Evolutionary conservation across 2,797 vertebrate genomes (phyloP).

Genomic region (Gambusia yucatana): DNA sequence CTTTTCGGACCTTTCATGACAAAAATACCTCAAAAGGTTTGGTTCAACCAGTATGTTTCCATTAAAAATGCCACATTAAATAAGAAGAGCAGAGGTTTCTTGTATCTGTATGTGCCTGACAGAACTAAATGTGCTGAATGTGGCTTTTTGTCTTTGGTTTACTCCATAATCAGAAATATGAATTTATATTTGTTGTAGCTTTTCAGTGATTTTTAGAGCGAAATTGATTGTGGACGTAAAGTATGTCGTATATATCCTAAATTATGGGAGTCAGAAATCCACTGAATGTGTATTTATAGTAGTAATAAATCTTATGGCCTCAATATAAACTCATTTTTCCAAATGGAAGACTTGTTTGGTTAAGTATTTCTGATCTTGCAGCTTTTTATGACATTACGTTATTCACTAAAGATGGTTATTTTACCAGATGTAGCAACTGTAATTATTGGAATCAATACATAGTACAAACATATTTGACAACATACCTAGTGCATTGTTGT

Average conservation of each 20-base stretch:
- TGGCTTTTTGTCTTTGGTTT: constrained; percentile 2
- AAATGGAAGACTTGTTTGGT: background rate
- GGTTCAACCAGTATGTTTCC: background rate
- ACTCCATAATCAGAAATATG: constrained; percentile 1
- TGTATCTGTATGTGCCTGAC: constrained; percentile 13
- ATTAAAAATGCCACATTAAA: background rate
- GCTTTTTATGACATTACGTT: background rate
- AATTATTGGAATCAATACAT: background rate
- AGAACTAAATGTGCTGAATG: constrained; percentile 20
- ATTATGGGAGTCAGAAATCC: background rate
- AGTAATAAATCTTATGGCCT: background rate
- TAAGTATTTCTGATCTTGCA: background rate
- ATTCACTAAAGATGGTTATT: background rate
- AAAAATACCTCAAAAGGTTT: background rate
- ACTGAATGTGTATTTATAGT: background rate
- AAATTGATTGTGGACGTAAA: background rate
- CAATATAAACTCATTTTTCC: background rate
- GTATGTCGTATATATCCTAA: background rate
- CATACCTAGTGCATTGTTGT: background rate
- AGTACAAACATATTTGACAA: no score
- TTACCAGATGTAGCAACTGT: background rate
- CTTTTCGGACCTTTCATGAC: background rate
- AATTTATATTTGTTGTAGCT: constrained; percentile 1
- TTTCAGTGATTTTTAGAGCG: background rate
- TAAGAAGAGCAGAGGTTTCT: constrained; percentile 5